phyloP scores from a whole-genome alignment of 2,888 invertebrate species.

The Lasioglossum zephyrum region DNA sequence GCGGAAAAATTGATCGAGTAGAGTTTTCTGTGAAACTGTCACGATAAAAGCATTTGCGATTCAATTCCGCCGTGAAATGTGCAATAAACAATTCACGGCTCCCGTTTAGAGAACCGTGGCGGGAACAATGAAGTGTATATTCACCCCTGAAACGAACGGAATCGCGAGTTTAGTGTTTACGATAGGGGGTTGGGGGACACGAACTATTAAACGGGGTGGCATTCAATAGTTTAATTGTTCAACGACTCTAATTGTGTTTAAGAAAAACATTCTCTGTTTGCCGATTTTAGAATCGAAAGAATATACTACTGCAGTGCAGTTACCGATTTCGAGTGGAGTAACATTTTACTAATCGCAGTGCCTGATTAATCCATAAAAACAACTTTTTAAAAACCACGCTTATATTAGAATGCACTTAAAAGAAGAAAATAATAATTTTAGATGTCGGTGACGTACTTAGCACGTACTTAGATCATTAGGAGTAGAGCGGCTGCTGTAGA shows the following conservation, averaged over 20 bases:
- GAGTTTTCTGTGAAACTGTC: neutral
- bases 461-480: neutral
- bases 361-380: no score
- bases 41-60: neutral
- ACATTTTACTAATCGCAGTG: neutral
- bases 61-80: constrained; percentile 5
- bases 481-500: neutral
- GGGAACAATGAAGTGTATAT: constrained; percentile 4
- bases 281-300: neutral
- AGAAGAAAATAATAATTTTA: no score
- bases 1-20: neutral
- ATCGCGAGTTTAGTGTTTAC: constrained; percentile 12
- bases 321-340: neutral
- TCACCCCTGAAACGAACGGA: constrained; percentile 16
- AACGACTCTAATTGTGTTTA: neutral
- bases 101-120: neutral
- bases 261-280: constrained; percentile 2
- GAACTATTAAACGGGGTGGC: neutral
- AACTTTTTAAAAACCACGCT: no score
- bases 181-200: neutral
- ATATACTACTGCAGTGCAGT: neutral
- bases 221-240: constrained; percentile 1
- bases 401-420: no score
- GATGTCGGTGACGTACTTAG: no score
- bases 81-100: constrained; percentile 8